Evolutionary conservation across 1,140 invertebrate species (phyloP), one percentile per base, ranked within the genome.

Genomic region (Aporrectodea caliginosa): DNA sequence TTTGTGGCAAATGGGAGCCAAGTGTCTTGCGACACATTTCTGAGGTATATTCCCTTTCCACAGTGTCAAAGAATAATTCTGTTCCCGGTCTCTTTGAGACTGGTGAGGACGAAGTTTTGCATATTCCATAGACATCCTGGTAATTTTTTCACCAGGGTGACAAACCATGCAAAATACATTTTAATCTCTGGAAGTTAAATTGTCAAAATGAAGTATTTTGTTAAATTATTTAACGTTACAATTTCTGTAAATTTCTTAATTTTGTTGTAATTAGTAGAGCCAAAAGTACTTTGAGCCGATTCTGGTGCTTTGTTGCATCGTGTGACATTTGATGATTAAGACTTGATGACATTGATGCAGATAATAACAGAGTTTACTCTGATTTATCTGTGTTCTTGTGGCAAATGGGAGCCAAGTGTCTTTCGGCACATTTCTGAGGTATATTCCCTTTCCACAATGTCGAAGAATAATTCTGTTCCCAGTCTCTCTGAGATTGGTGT

Each of bases 21-120:
- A 58, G 43, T 58, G 43, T 58, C 43, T 6, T 22, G 22, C 6
- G 43, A 22, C 43, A 58, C 43, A 22, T 12, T 58, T 58, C 22
- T 58, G 43, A 58, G 43, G 43, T 58, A 58, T 58, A 58, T 12
- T 58, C 43, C n/a, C 43, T 58, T 58, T 58, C 43, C 43, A 58
- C 43, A 58, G 43, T 58, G 43, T 58, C 43, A 58, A 58, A 58
- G 43, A 58, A 22, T 58, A 58, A 58, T 58, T 58, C 43, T 58
- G 43, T 58, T 58, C 43, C 43, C 43, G 43, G 43, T 58, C 22
- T 58, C 43, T 12, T 58, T 58, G 22, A n/a, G n/a, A 58, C 43
- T 58, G 43, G 43, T 58, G 43, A 12, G 43, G 43, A 58, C 43
- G 43, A 58, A 58, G 43, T 22, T 58, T 58, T 58, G 43, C 43